A percentile compares a stretch with the other conserved stretches of the same genome.
phyloP scores from a whole-genome alignment of 2,113 vertebrate species.

The Chloropsis hardwickii region DNA sequence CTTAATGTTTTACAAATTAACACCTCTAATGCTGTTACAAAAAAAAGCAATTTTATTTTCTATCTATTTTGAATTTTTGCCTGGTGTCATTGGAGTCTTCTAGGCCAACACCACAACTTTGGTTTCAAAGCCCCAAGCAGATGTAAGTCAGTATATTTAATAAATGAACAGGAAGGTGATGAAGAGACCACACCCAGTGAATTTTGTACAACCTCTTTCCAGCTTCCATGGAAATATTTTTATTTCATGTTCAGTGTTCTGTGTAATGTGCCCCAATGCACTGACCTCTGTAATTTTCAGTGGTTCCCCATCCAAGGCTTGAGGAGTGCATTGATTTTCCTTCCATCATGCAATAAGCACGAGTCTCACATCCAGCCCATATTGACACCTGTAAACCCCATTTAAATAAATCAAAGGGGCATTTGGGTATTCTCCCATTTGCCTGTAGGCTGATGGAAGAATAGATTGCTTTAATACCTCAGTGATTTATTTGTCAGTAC shows the following conservation, averaged over 20 bases:
- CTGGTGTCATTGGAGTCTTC: not conserved
- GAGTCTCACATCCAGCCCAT: not conserved
- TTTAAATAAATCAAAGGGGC: constrained; percentile 14
- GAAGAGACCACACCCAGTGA: not conserved
- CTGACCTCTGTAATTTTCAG: constrained; percentile 73
- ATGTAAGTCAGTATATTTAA: not conserved
- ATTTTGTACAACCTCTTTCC: not conserved
- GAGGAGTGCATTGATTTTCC: constrained; percentile 76
- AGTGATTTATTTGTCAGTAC: not conserved
- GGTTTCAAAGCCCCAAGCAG: not conserved
- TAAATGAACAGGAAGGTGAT: not conserved
- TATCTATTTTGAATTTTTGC: not conserved
- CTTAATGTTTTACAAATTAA: not conserved
- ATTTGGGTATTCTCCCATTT: not conserved
- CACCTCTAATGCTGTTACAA: not conserved
- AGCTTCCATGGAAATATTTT: constrained; percentile 8
- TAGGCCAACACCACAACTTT: not conserved
- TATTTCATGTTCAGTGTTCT: constrained; percentile 45
- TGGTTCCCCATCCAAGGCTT: constrained; percentile 67
- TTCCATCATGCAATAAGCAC: constrained; percentile 59
- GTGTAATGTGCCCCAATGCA: constrained; percentile 22
- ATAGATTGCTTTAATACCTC: not conserved
- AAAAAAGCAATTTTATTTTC: not conserved
- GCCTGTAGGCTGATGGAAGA: not conserved
- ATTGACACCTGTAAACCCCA: not conserved